Conservation (phyloP, 2,888 invertebrate species). For the Volucella zonaria region DNA sequence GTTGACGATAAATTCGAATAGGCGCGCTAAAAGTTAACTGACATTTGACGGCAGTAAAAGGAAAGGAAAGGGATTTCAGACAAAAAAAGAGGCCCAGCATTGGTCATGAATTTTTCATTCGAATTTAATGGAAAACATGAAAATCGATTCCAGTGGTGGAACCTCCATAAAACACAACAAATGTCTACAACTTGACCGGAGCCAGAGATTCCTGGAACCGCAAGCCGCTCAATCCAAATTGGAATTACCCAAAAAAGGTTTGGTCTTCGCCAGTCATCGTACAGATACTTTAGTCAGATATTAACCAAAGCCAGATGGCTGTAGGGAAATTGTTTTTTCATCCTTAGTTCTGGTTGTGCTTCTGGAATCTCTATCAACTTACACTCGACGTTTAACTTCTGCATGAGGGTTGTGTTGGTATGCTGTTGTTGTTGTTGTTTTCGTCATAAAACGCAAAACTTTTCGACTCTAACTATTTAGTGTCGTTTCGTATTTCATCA, state of each 20-base stretch:
- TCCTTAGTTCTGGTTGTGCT: background rate
- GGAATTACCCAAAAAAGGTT: background rate
- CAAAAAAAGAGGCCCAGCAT: background rate
- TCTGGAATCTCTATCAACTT: background rate
- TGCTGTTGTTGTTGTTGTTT: background rate
- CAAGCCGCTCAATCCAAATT: background rate
- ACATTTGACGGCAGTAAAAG: background rate
- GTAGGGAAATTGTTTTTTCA: background rate
- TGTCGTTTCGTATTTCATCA: conserved; percentile 18
- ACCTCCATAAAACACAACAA: conserved; percentile 4
- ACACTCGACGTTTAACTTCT: background rate
- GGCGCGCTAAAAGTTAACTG: background rate
- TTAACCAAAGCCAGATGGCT: conserved; percentile 28
- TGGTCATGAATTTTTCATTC: conserved; percentile 19
- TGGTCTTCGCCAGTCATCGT: background rate
- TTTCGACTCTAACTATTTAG: conserved; percentile 21
- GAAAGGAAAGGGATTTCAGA: background rate
- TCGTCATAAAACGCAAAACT: conserved; percentile 26
- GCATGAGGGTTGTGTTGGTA: background rate
- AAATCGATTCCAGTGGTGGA: background rate
- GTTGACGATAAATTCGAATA: background rate
- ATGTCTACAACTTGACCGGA: conserved; percentile 8
- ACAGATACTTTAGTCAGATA: conserved; percentile 7
- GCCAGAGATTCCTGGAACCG: background rate
- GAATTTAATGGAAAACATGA: conserved; percentile 31